These are phyloP conservation scores for Oscheius sp. DNA, from an alignment of 2,888 invertebrate genomes.

Conservation along the genomic window DNA sequence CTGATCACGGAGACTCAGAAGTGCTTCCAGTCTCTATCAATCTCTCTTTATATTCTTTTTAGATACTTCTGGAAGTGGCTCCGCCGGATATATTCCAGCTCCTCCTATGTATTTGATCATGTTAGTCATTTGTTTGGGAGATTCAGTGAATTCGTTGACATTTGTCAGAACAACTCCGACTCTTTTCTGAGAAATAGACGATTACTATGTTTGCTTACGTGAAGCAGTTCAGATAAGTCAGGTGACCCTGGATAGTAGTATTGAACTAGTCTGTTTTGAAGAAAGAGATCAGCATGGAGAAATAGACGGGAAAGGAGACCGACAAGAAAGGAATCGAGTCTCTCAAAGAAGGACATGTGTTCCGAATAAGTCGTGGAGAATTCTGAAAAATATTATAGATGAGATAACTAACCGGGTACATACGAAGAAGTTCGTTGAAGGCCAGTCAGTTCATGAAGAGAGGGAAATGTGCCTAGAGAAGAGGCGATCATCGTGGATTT, in stretches of 20 bases:
- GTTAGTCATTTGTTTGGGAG: not conserved
- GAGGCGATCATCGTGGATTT: not conserved
- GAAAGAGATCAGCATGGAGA: not conserved
- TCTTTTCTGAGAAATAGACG: not conserved
- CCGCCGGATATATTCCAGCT: not conserved
- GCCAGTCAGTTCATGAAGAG: constrained; percentile 4
- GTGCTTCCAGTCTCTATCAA: not conserved
- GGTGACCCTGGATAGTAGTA: not conserved
- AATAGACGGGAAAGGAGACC: not conserved
- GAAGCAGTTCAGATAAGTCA: not conserved
- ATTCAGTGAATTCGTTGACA: constrained; percentile 20
- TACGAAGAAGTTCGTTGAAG: not conserved
- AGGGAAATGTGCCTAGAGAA: constrained; percentile 1
- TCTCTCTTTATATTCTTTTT: not conserved
- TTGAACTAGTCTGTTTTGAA: not conserved
- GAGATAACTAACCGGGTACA: not conserved
- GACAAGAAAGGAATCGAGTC: constrained; percentile 1
- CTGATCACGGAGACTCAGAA: not conserved
- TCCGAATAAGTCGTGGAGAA: constrained; percentile 4
- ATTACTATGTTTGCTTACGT: not conserved
- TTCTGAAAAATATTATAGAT: not conserved
- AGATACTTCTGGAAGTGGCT: not conserved
- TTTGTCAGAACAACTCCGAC: constrained; percentile 1
- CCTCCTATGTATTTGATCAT: constrained; percentile 19
- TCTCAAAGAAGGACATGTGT: not conserved